These are phyloP conservation scores for Capreolus pygargus DNA, from an alignment of 2,113 vertebrate genomes.

Conservation along the genomic window DNA sequence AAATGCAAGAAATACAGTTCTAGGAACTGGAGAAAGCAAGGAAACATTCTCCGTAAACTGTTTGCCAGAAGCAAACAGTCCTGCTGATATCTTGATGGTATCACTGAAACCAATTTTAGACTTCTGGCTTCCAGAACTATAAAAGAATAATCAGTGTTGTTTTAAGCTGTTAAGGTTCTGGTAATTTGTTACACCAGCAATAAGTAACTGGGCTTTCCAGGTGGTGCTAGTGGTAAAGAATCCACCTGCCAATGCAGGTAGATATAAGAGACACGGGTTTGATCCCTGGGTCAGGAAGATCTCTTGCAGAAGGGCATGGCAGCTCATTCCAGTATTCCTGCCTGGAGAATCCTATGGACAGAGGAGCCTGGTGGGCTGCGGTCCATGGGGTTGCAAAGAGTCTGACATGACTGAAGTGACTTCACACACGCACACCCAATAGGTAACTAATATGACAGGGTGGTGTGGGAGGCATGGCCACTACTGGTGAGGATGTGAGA, in stretches of 20 bases:
- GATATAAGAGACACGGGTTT: not conserved
- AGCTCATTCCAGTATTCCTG: not conserved
- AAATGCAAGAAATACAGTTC: not conserved
- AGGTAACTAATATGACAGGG: not conserved
- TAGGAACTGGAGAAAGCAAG: not conserved
- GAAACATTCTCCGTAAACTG: not conserved
- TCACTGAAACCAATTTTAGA: not conserved
- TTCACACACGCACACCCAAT: not conserved
- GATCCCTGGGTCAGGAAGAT: not conserved
- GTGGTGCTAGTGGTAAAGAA: not conserved
- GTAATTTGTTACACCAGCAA: not conserved
- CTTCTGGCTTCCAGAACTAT: not conserved
- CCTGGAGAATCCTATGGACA: not conserved
- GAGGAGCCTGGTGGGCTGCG: not conserved
- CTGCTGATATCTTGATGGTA: not conserved
- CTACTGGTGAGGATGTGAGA: not conserved
- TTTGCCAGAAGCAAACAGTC: not conserved
- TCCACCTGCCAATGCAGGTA: not conserved
- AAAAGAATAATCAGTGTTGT: not conserved
- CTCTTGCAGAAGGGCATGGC: not conserved
- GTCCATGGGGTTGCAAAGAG: not conserved
- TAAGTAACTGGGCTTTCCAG: not conserved
- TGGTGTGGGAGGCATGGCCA: not conserved
- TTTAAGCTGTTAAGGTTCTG: not conserved
- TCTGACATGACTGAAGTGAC: not conserved